Conservation (phyloP, 2,113 vertebrate genomes). For the Cygnus atratus region DNA sequence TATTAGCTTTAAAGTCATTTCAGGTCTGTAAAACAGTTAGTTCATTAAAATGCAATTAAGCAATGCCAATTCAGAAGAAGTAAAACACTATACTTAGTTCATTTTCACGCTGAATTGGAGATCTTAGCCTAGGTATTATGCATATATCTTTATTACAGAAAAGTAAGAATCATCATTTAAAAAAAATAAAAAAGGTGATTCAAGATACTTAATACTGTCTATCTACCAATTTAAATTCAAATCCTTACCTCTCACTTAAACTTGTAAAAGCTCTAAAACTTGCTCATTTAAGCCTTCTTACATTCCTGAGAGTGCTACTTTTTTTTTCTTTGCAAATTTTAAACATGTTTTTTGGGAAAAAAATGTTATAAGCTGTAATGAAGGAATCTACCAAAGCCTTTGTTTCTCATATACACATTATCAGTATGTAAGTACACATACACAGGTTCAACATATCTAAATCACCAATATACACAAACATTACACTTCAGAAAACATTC, state of each 20-base stretch:
- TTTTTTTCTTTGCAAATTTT: not conserved
- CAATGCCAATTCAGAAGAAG: not conserved
- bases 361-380: accelerated
- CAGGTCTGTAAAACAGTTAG: not conserved
- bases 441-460: not conserved
- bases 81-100: not conserved
- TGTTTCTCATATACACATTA: not conserved
- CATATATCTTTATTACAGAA: not conserved
- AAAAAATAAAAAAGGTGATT: not conserved
- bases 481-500: accelerated
- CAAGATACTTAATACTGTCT: not conserved
- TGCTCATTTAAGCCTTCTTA: accelerated
- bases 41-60: conserved; percentile 48
- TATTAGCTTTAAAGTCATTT: conserved; percentile 25
- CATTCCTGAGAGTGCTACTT: not conserved
- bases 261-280: not conserved
- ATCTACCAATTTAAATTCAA: not conserved
- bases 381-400: not conserved
- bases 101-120: conserved; percentile 6
- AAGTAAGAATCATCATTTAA: not conserved
- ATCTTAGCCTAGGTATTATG: not conserved
- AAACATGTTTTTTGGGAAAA: accelerated
- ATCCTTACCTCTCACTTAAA: not conserved
- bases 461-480: not conserved
- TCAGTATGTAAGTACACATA: not conserved